Evolutionary conservation across 2,113 vertebrate species (phyloP).

Genomic region (Tringa solitaria): DNA sequence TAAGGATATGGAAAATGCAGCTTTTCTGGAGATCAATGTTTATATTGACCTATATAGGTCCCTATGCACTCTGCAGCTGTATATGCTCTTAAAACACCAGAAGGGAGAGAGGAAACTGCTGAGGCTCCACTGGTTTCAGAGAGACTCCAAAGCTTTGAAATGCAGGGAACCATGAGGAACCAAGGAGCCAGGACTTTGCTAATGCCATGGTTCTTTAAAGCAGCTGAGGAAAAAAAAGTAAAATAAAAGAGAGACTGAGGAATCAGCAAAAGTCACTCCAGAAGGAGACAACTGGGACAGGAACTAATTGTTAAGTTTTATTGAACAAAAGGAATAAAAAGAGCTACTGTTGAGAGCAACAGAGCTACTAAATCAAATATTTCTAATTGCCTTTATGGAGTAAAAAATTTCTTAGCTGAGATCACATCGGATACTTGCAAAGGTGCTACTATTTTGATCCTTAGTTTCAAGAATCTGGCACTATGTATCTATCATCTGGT

Average conservation of each 20-base stretch:
- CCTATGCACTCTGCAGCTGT: background rate
- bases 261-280: background rate
- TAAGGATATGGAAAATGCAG: background rate
- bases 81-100: background rate
- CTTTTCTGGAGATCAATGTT: background rate
- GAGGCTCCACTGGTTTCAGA: background rate
- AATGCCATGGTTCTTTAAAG: background rate
- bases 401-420: background rate
- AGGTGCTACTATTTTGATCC: accelerated
- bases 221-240: background rate
- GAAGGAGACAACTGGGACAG: background rate
- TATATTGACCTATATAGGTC: background rate
- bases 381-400: background rate
- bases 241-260: background rate
- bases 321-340: background rate
- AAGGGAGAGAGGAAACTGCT: background rate
- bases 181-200: background rate
- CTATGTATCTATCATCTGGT: background rate
- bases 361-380: background rate
- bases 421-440: background rate
- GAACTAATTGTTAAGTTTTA: background rate
- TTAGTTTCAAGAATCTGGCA: background rate
- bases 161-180: background rate
- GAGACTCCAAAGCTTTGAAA: background rate
- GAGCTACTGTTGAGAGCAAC: background rate